Conservation (phyloP, 2,113 vertebrate genomes). For the Balaeniceps rex region DNA sequence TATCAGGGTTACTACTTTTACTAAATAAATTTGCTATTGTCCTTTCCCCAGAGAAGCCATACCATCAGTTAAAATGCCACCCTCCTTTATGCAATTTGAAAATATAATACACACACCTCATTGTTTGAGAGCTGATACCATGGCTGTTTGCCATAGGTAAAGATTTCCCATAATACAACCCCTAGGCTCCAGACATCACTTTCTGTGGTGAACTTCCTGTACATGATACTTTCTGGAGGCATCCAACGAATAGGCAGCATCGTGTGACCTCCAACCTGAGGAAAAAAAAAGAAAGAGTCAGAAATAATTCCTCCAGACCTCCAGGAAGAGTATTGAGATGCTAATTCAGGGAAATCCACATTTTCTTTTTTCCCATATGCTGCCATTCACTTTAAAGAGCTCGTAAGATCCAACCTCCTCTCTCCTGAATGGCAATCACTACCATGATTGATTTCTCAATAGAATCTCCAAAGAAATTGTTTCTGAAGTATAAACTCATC, state of each 20-base stretch:
- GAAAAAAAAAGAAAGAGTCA: background rate
- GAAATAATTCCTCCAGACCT: background rate
- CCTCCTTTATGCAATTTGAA: background rate
- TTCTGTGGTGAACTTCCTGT: conserved; percentile 94
- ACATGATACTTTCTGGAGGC: conserved; percentile 97
- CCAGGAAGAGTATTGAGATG: background rate
- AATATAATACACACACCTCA: conserved; percentile 76
- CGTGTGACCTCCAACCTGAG: conserved; percentile 91
- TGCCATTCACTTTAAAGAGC: background rate
- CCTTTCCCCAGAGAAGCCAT: background rate
- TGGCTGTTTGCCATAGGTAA: conserved; percentile 94
- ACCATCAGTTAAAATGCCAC: background rate
- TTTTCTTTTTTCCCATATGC: background rate
- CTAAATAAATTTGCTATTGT: background rate
- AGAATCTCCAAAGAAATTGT: background rate
- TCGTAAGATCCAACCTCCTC: background rate
- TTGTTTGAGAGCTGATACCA: conserved; percentile 97
- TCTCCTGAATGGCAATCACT: background rate
- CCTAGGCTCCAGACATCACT: conserved; percentile 96
- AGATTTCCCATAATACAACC: conserved; percentile 95
- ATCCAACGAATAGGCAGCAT: conserved; percentile 96
- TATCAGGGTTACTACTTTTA: background rate
- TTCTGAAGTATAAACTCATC: background rate
- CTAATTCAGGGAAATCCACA: background rate
- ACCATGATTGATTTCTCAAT: background rate